Conservation (phyloP, 2,113 vertebrate species). For the Dendrocopos noguchii region DNA sequence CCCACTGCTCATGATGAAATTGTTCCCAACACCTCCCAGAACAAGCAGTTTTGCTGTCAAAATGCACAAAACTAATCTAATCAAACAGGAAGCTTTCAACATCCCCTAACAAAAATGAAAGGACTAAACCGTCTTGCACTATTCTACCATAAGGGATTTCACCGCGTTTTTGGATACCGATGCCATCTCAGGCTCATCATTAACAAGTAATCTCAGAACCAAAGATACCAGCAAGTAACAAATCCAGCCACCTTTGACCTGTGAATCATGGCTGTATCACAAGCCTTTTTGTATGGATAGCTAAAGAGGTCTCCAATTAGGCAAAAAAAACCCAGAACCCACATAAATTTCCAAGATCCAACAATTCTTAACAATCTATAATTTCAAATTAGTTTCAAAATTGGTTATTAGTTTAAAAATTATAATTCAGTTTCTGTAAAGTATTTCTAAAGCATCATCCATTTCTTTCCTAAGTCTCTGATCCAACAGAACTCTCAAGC, state of each 20-base stretch:
- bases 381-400: not conserved
- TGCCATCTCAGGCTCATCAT: not conserved
- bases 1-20: not conserved
- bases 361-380: not conserved
- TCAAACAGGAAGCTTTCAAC: conserved; percentile 8
- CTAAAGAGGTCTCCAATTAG: not conserved
- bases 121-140: not conserved
- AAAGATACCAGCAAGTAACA: not conserved
- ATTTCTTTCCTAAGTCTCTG: not conserved
- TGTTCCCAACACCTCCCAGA: not conserved
- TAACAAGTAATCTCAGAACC: not conserved
- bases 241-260: not conserved
- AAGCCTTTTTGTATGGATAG: not conserved
- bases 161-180: not conserved
- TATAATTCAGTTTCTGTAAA: not conserved
- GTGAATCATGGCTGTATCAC: not conserved
- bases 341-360: not conserved
- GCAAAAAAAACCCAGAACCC: not conserved
- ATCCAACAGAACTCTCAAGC: not conserved
- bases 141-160: not conserved
- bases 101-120: not conserved
- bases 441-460: not conserved
- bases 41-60: conserved; percentile 8
- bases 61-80: not conserved
- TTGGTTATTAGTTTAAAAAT: not conserved